Evolutionary conservation across 2,888 invertebrate genomes (phyloP).

Genomic region (Colostygia pectinataria): DNA sequence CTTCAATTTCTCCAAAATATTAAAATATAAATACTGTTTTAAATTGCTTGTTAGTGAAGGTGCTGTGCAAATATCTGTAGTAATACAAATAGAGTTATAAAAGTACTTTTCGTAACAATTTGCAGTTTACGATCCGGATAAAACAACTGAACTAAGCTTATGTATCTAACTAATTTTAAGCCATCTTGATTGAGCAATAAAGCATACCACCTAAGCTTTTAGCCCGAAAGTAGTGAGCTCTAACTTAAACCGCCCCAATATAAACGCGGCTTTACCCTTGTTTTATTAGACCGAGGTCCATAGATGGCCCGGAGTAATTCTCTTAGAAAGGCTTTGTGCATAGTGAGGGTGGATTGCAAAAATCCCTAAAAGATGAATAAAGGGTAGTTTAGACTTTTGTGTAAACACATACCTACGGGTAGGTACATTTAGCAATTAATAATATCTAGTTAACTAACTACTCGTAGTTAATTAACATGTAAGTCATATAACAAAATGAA

Average conservation of each 20-base stretch:
- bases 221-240: conserved; percentile 48
- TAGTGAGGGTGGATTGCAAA: conserved; percentile 20
- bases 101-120: conserved; percentile 2
- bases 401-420: too few species aligned
- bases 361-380: conserved; percentile 9
- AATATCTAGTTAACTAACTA: too few species aligned
- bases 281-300: conserved; percentile 53
- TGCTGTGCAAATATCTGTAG: too few species aligned
- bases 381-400: conserved; percentile 1
- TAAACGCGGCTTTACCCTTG: conserved; percentile 56
- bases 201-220: conserved; percentile 36
- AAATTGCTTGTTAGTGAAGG: too few species aligned
- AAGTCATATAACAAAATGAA: too few species aligned
- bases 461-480: too few species aligned
- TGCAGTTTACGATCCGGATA: conserved; percentile 15
- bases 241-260: conserved; percentile 53
- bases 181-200: conserved; percentile 34
- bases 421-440: too few species aligned
- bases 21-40: too few species aligned
- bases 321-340: conserved; percentile 31
- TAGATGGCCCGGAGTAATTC: conserved; percentile 48
- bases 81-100: too few species aligned
- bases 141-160: conserved; percentile 21
- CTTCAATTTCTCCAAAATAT: too few species aligned
- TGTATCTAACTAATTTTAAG: conserved; percentile 27